Base-by-base conservation (phyloP, 2,113 vertebrate species). In the Sialia sialis region DNA sequence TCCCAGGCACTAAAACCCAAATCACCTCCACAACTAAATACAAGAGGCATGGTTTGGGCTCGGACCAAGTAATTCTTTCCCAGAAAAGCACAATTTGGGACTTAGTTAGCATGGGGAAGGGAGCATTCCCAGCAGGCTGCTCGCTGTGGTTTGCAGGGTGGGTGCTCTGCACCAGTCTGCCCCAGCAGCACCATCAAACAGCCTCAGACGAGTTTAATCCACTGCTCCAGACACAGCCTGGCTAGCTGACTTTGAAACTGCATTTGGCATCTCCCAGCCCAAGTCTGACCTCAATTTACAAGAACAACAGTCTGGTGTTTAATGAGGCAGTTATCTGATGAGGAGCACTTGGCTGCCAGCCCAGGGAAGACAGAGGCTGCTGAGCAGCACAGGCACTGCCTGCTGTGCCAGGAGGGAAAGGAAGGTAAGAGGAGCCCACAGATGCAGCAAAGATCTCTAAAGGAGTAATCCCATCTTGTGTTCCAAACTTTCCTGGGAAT, bases 311-410 rank as follows among this genome's bases (percentile, higher is more conserved):
- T 66, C 90, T 90, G 1, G 16, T 90, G 90, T 77, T 86, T 96
- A 96, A 96, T 86, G 94, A 95, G 96, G 76, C 84, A 92, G 78
- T 90, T 96, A 95, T 96, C 95, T 93, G 96, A 95, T 86, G 90
- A 93, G 85, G 5, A 90, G 1, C 11, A 29, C 72, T 85, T 96
- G 96, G 94, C 94, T 43, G 14, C 83, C 59, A 41, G 21, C 92
- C 95, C 92, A 69, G 90, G 3, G 51, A 58, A 90, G 46, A 48
- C 58, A 72, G 84, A 82, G 3, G 9, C 66, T 67, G 77, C 74
- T 41, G 39, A 93, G 39, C 58, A 66, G 78, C 67, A 54, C 13
- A 85, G 85, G 67, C 85, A 87, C 46, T 10, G 78, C 69, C 62
- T 83, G 74, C 54, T 0, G 0, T 16, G 49, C 85, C 62, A 67